These are phyloP conservation scores for Urocitellus parryii DNA, from an alignment of 2,113 vertebrate species.

Conservation along the genomic window DNA sequence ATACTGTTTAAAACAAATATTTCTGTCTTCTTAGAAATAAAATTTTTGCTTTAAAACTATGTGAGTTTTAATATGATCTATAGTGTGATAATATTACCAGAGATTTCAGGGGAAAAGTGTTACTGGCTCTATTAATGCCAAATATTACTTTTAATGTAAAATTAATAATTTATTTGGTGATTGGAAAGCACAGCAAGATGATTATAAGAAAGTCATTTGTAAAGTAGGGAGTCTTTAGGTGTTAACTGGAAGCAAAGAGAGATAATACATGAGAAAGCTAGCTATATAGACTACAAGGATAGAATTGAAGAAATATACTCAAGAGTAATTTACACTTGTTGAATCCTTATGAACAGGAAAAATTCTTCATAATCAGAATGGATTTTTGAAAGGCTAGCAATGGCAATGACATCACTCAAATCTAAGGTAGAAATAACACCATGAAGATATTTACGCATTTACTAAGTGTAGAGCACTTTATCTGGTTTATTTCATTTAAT, in stretches of 20 bases:
- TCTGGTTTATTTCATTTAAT: not conserved
- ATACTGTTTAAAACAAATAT: slow-evolving; percentile 20
- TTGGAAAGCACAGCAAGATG: not conserved
- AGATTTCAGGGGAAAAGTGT: not conserved
- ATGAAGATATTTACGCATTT: not conserved
- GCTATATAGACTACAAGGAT: too few relatives aligned
- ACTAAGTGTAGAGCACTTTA: not conserved
- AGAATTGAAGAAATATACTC: not conserved
- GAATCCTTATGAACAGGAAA: not conserved
- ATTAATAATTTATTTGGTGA: not conserved
- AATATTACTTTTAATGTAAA: not conserved
- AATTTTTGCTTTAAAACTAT: slow-evolving; percentile 1
- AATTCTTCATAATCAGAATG: not conserved
- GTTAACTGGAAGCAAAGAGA: not conserved
- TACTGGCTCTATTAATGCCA: slow-evolving; percentile 6
- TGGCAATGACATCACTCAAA: not conserved
- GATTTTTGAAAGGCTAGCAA: not conserved
- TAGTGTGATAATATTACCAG: not conserved
- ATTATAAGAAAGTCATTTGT: not conserved
- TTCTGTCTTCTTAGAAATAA: not conserved
- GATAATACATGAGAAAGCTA: not conserved
- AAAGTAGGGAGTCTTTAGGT: not conserved
- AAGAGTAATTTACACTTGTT: not conserved
- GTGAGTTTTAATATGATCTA: not conserved
- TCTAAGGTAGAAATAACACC: not conserved